phyloP scores from a whole-genome alignment of 2,888 invertebrate species.

The Hyposoter dolosus region DNA sequence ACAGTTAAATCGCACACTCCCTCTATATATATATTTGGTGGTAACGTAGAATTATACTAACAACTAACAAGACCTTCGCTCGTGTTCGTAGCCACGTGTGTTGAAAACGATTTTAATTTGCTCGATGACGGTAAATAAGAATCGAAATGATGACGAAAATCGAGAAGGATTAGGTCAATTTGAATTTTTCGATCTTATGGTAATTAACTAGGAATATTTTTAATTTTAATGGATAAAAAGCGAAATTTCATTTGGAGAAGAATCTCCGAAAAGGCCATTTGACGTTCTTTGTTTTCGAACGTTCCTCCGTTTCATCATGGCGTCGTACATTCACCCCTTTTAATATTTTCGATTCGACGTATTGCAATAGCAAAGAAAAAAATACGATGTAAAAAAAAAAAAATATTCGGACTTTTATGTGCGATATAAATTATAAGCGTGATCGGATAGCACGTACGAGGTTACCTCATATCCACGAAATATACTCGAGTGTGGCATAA shows the following conservation, averaged over 20 bases:
- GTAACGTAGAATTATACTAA: not conserved
- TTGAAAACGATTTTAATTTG: not conserved
- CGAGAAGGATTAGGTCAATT: not conserved
- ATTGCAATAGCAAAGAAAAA: not conserved
- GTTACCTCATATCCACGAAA: slow-evolving; percentile 68
- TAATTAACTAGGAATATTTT: not conserved
- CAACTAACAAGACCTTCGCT: not conserved
- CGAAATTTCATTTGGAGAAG: not conserved
- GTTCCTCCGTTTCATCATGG: not conserved
- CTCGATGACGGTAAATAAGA: not conserved
- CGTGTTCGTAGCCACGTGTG: not conserved
- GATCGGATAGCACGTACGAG: slow-evolving; percentile 46
- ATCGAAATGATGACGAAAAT: not conserved
- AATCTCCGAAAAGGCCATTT: not conserved
- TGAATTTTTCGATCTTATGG: not conserved
- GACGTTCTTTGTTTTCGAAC: not conserved
- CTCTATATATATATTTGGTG: not conserved
- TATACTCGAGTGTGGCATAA: slow-evolving; percentile 49
- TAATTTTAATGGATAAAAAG: not conserved
- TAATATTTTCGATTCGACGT: not conserved
- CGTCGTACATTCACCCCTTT: not conserved
- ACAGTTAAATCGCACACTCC: not conserved
- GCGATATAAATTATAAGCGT: slow-evolving; percentile 62
- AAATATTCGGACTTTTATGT: slow-evolving; percentile 47
- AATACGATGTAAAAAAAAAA: slow-evolving; percentile 32